phyloP scores from a whole-genome alignment of 2,113 vertebrate species.

The Sapajus apella region DNA sequence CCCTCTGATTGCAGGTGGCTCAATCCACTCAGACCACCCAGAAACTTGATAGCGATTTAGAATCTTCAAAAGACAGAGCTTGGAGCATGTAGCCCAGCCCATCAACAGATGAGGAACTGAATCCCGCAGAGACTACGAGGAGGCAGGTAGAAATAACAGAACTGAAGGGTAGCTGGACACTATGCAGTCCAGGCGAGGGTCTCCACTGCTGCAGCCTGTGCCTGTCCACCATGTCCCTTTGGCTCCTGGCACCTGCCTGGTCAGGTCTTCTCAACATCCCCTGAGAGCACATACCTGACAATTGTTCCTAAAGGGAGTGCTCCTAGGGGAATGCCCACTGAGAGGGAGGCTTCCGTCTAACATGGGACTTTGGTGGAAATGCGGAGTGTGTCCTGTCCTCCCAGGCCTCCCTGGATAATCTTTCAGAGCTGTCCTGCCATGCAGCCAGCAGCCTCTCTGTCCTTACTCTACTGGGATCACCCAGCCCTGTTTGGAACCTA shows the following conservation, averaged over 20 bases:
- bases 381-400: too few species aligned
- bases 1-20: neutral
- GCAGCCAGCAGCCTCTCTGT: neutral
- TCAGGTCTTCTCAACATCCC: neutral
- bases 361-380: neutral
- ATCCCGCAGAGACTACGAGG: neutral
- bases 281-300: neutral
- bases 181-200: neutral
- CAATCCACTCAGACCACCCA: neutral
- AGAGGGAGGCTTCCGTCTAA: neutral
- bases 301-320: neutral
- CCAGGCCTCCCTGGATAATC: neutral
- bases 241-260: neutral
- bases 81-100: neutral
- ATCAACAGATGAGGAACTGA: neutral
- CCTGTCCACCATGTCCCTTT: neutral
- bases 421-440: neutral
- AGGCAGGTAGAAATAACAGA: neutral
- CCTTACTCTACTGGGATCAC: neutral
- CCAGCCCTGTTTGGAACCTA: neutral
- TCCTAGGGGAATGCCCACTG: neutral
- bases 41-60: neutral
- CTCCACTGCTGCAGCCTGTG: neutral
- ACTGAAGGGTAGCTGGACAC: neutral
- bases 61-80: neutral